phyloP scores from a whole-genome alignment of 1,140 invertebrate species.

The Vanessa atalanta region DNA sequence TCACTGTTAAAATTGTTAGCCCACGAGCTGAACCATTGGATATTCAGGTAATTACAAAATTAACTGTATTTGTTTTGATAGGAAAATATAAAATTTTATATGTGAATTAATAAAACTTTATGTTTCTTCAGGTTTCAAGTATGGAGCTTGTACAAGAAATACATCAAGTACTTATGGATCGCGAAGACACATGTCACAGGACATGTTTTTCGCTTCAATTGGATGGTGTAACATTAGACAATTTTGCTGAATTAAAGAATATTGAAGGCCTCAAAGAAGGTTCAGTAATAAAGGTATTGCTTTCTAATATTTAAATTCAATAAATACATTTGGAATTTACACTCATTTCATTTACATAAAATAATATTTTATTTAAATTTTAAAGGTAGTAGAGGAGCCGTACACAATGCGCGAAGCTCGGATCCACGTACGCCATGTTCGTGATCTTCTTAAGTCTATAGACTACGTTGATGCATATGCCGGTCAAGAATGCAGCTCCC shows the following conservation, averaged over 20 bases:
- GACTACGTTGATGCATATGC: slow-evolving; percentile 97
- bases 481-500: slow-evolving; percentile 96
- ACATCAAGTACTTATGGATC: slow-evolving; percentile 97
- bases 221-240: slow-evolving; percentile 96
- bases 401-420: slow-evolving; percentile 98
- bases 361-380: background rate
- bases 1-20: slow-evolving; percentile 94
- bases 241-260: slow-evolving; percentile 98
- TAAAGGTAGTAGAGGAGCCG: slow-evolving; percentile 92
- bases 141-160: slow-evolving; percentile 99
- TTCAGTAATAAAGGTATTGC: slow-evolving; percentile 91
- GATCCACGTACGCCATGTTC: slow-evolving; percentile 97
- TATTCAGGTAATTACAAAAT: slow-evolving; percentile 86
- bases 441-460: slow-evolving; percentile 96
- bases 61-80: background rate
- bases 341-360: background rate
- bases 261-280: slow-evolving; percentile 97
- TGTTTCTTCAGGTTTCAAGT: slow-evolving; percentile 89
- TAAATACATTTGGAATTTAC: background rate
- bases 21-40: slow-evolving; percentile 95
- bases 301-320: background rate
- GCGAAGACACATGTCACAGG: slow-evolving; percentile 98
- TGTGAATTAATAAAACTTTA: background rate
- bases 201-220: slow-evolving; percentile 99
- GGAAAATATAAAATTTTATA: background rate